Base-by-base conservation (phyloP, 2,888 invertebrate species). In the Flabesymbios commensalis region DNA sequence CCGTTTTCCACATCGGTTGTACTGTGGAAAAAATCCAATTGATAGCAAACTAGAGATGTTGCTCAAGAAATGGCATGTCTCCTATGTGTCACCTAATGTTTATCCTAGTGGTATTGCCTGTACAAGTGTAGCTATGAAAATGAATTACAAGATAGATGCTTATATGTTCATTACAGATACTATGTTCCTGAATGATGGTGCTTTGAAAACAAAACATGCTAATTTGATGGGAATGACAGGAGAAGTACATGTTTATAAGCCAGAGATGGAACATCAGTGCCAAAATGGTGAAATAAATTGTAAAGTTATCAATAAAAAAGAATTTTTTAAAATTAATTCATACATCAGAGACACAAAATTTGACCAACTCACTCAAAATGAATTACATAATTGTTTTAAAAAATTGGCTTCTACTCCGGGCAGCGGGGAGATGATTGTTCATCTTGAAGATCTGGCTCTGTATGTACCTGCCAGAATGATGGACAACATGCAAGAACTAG, bases 101-200 rank as follows among this genome's bases (percentile, higher is more conserved):
- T 24, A 17, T 10, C 31, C 57, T 10, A 49, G 51, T 14, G 49
- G 48, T 4, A 41, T 52, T 14, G 26, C 64, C 0, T 72, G 72
- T 51, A 17, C 67, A n/a, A 19, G 48, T 5, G 54, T 31, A 1
- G 70, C 70, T 3, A 54, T 59, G 31, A 36, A 57, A 24, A 64
- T 72, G 67, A 45, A 56, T 17, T 64, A 68, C 57, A 65, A 64
- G 7, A 61, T 67, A 7, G 54, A 49, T 4, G 72, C 68, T 0
- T 67, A 60, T 57, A 51, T 72, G 17, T 54, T 56, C 45, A 57
- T 67, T 22, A 42, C 64, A 0, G 69, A 71, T 19, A 55, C 51
- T 19, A 62, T 60, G 51, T 57, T 61, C 45, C 29, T 70, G 36
- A 43, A 57, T 31, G 3, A 51, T 32, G 39, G 52, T 17, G 29